These are phyloP conservation scores for Vanessa cardui DNA, from an alignment of 2,888 invertebrate species.

Conservation along the genomic window DNA sequence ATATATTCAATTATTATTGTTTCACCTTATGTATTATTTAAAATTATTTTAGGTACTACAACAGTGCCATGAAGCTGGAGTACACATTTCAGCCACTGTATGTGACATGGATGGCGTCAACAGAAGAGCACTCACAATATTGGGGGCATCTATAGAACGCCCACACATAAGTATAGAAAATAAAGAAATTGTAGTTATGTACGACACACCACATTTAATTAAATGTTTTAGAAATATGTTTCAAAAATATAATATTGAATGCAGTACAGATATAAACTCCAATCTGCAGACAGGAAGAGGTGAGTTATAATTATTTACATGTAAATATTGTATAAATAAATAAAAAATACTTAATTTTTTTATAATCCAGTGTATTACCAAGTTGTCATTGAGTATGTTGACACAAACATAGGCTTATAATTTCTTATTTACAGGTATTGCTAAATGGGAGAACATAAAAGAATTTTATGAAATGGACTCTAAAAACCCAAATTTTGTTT, in stretches of 20 bases:
- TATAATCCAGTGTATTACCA: too few species aligned
- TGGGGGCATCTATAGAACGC: neutral
- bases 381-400: too few species aligned
- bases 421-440: neutral
- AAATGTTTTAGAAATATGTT: slow-evolving; percentile 40
- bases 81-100: neutral
- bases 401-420: neutral
- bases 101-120: neutral
- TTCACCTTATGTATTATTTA: too few species aligned
- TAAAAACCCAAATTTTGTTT: neutral
- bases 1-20: too few species aligned
- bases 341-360: too few species aligned
- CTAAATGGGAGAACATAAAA: neutral
- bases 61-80: neutral
- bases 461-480: neutral
- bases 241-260: slow-evolving; percentile 39
- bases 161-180: neutral
- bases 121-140: neutral
- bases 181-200: slow-evolving; percentile 28
- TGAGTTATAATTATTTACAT: too few species aligned
- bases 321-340: too few species aligned
- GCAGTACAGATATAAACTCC: slow-evolving; percentile 20
- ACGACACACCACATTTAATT: slow-evolving; percentile 38
- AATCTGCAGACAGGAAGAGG: slow-evolving; percentile 7
- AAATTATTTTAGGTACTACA: neutral